A percentile compares a stretch with the other conserved stretches of the same genome.
Conservation (phyloP, 2,113 vertebrate genomes). For the Salvator merianae region DNA sequence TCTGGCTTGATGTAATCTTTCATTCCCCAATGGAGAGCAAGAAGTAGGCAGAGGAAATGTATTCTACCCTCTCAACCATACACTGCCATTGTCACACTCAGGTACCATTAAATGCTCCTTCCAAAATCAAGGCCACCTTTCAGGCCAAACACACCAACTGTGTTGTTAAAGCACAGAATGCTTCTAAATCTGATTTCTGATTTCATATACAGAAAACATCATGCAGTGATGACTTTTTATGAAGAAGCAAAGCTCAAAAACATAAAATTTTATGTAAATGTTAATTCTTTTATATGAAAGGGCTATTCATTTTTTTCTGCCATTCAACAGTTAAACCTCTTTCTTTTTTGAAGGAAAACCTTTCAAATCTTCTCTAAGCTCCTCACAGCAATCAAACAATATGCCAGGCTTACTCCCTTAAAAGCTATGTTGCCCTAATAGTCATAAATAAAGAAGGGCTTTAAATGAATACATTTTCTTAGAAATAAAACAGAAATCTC, state of each 20-base stretch:
- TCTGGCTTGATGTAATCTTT: too few relatives aligned
- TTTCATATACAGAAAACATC: background rate
- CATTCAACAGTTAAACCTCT: slow-evolving; percentile 28
- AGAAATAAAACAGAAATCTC: slow-evolving; percentile 11
- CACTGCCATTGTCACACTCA: too few relatives aligned
- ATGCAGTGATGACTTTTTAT: background rate
- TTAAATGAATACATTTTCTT: slow-evolving; percentile 22
- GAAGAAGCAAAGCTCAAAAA: slow-evolving; percentile 22
- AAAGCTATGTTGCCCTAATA: background rate
- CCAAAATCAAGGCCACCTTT: background rate
- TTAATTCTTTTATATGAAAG: slow-evolving; percentile 18
- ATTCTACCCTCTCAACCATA: too few relatives aligned
- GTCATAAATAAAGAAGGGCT: background rate
- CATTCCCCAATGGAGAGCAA: too few relatives aligned
- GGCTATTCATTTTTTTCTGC: background rate
- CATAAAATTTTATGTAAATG: slow-evolving; percentile 27
- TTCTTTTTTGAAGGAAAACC: slow-evolving; percentile 14
- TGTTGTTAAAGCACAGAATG: background rate
- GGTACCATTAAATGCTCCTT: too few relatives aligned
- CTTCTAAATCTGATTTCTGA: background rate
- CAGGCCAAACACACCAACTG: background rate
- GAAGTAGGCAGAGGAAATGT: too few relatives aligned
- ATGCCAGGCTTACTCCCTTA: background rate
- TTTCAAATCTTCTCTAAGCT: slow-evolving; percentile 23
- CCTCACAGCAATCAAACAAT: slow-evolving; percentile 8